phyloP scores from a whole-genome alignment of 2,797 vertebrate genomes.

The Avahi laniger region DNA sequence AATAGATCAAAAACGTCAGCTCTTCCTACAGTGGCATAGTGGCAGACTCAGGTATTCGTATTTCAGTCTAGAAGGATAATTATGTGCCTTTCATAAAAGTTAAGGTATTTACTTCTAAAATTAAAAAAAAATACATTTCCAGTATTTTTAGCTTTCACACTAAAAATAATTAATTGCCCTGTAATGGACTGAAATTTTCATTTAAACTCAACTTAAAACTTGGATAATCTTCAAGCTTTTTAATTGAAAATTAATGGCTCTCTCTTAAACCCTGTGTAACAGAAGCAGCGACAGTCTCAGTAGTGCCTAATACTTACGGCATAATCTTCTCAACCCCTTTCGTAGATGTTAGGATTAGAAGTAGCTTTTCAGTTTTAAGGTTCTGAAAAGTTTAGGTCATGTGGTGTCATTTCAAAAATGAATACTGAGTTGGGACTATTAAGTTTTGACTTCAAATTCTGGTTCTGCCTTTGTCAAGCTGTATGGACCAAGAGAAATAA shows the following conservation, averaged over 20 bases:
- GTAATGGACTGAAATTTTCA: background rate
- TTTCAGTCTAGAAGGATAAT: background rate
- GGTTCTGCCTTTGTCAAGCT: background rate
- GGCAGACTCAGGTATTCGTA: background rate
- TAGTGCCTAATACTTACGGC: background rate
- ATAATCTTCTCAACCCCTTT: background rate
- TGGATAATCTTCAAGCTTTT: slow-evolving; percentile 34
- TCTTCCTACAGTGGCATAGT: background rate
- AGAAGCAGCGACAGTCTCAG: background rate
- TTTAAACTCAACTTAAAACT: slow-evolving; percentile 22
- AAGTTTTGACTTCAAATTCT: background rate
- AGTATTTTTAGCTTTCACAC: slow-evolving; percentile 29
- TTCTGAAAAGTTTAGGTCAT: background rate
- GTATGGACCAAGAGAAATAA: background rate
- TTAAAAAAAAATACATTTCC: background rate
- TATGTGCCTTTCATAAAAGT: background rate
- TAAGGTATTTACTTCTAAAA: slow-evolving; percentile 23
- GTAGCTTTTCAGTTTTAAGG: background rate
- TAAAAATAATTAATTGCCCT: slow-evolving; percentile 22
- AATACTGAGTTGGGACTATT: background rate
- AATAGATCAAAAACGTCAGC: background rate
- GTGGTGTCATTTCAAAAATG: background rate
- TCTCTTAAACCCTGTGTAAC: background rate
- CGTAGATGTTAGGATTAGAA: background rate
- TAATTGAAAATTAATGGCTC: slow-evolving; percentile 58